Evolutionary conservation across 2,113 vertebrate species (phyloP).

Genomic region (Gracilinanus agilis): DNA sequence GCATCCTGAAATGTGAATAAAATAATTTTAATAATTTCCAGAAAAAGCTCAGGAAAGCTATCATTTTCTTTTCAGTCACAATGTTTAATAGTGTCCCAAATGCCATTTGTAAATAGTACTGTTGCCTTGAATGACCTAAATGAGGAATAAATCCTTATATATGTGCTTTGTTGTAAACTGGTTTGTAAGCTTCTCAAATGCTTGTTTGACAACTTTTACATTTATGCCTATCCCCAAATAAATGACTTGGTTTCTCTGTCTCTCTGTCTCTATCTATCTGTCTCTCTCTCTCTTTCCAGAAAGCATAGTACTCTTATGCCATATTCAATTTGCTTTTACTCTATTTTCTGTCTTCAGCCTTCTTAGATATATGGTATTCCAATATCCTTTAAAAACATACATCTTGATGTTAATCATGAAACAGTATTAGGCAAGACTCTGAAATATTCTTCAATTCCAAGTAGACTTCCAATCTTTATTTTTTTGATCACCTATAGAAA

Average conservation of each 20-base stretch:
- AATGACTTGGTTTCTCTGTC: accelerated
- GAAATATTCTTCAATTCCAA: neutral
- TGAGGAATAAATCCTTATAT: constrained; percentile 33
- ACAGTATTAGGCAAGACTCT: neutral
- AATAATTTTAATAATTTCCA: constrained; percentile 71
- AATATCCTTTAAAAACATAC: neutral
- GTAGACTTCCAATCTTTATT: neutral
- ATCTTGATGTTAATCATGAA: neutral
- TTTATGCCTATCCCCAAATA: neutral
- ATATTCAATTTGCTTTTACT: neutral
- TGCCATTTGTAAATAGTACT: constrained; percentile 29
- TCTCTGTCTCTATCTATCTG: accelerated
- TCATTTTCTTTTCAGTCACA: constrained; percentile 47
- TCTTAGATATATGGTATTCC: neutral
- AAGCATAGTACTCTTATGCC: neutral
- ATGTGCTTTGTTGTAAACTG: constrained; percentile 23
- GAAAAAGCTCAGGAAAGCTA: constrained; percentile 52
- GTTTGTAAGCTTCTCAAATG: neutral
- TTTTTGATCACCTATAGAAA: neutral
- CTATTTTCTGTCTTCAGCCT: neutral
- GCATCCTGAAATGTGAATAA: constrained; percentile 69
- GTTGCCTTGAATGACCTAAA: constrained; percentile 42
- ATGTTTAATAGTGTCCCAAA: constrained; percentile 32
- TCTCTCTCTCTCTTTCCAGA: neutral
- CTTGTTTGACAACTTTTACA: neutral